A percentile compares a stretch with the other conserved stretches of the same genome.
Conservation (phyloP, 2,113 vertebrate species). For the Petrocephalus zakoni region DNA sequence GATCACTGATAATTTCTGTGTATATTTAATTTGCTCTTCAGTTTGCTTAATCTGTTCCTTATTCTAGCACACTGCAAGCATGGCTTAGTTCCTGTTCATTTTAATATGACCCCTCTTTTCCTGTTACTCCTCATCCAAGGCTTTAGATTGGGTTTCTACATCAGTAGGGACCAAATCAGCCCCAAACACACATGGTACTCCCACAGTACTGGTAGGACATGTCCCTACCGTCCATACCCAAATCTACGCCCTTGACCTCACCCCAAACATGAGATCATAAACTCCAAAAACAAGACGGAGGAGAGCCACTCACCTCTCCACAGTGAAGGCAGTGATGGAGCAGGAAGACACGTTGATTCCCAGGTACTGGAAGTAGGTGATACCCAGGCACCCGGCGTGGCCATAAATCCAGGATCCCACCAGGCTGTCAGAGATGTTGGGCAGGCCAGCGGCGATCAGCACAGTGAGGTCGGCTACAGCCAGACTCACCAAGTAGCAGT, state of each 20-base stretch:
- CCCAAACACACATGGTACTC: neutral
- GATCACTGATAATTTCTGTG: neutral
- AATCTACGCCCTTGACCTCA: neutral
- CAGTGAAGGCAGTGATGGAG: slow-evolving; percentile 70
- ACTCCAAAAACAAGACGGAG: neutral
- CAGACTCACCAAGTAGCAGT: slow-evolving; percentile 73
- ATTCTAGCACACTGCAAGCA: neutral
- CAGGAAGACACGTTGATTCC: slow-evolving; percentile 74
- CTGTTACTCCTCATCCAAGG: neutral
- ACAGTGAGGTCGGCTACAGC: slow-evolving; percentile 69
- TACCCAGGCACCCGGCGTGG: slow-evolving; percentile 60
- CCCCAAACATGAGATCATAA: neutral
- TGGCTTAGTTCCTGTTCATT: neutral
- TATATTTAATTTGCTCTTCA: neutral
- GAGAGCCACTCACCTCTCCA: slow-evolving; percentile 62
- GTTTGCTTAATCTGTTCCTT: neutral
- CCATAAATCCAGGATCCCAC: slow-evolving; percentile 67
- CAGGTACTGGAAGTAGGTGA: slow-evolving; percentile 74
- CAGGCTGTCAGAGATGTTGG: slow-evolving; percentile 66
- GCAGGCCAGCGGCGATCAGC: slow-evolving; percentile 66
- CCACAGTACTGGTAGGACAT: neutral
- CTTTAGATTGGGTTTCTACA: neutral
- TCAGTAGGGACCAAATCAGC: neutral
- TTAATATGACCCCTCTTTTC: neutral
- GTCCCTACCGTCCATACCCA: neutral